Conservation (phyloP, 2,113 vertebrate species). For the Todiramphus chloris region DNA sequence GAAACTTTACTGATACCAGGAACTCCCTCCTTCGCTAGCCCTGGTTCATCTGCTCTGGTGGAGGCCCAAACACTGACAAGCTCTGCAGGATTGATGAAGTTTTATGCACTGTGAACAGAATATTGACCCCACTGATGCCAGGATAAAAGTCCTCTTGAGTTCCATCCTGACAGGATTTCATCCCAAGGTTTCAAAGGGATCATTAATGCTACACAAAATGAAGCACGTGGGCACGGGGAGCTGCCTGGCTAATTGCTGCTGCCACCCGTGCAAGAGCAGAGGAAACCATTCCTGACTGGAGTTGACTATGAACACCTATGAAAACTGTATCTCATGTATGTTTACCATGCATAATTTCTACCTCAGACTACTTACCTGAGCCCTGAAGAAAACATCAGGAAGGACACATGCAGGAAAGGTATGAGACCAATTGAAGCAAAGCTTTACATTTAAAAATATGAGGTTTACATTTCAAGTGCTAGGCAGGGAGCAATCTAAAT, state of each 20-base stretch:
- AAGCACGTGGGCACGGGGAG: rapidly evolving
- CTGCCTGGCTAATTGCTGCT: not conserved
- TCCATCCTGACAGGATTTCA: not conserved
- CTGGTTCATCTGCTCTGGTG: rapidly evolving
- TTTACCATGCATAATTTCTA: not conserved
- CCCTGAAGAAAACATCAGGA: not conserved
- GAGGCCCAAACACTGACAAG: rapidly evolving
- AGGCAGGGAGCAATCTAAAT: not conserved
- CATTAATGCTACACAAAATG: not conserved
- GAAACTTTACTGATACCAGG: rapidly evolving
- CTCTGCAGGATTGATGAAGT: not conserved
- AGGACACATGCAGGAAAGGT: not conserved
- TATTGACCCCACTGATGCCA: not conserved
- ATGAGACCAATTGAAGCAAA: not conserved
- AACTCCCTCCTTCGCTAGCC: not conserved
- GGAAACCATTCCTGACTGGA: not conserved
- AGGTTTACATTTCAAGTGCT: not conserved
- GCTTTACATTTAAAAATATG: not conserved
- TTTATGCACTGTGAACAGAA: not conserved
- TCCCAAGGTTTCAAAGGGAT: not conserved
- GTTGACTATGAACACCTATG: not conserved
- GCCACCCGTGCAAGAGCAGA: rapidly evolving
- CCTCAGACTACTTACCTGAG: not conserved
- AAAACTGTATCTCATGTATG: not conserved
- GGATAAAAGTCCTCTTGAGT: not conserved